These are phyloP conservation scores for Semotilus atromaculatus DNA, from an alignment of 2,797 vertebrate species.

Conservation along the genomic window DNA sequence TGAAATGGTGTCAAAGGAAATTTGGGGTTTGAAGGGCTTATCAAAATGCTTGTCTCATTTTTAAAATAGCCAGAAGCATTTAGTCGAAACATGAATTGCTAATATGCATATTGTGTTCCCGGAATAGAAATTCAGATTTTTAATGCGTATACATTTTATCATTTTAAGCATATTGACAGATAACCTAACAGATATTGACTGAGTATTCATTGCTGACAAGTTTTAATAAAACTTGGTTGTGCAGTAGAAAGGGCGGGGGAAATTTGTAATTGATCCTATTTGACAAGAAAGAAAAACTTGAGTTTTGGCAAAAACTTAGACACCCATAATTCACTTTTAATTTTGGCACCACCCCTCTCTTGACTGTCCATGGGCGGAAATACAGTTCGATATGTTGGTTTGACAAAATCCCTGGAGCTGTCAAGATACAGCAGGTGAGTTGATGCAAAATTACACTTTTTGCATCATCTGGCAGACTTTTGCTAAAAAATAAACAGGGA, in stretches of 20 bases:
- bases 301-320: background rate
- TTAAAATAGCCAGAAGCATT: background rate
- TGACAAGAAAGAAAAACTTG: background rate
- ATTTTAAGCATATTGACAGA: no score
- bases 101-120: background rate
- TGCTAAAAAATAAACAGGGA: no score
- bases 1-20: background rate
- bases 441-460: background rate
- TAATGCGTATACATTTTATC: no score
- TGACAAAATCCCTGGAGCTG: background rate
- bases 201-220: no score
- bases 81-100: background rate
- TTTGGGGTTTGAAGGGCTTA: background rate
- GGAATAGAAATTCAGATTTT: background rate
- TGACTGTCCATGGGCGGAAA: background rate
- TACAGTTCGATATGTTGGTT: background rate
- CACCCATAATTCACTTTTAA: background rate
- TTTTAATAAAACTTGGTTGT: background rate
- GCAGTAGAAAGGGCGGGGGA: background rate
- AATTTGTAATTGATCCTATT: background rate
- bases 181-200: no score
- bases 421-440: background rate
- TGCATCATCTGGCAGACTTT: no score
- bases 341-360: background rate
- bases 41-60: background rate